phyloP scores from a whole-genome alignment of 2,888 invertebrate genomes.

The Timema podura region DNA sequence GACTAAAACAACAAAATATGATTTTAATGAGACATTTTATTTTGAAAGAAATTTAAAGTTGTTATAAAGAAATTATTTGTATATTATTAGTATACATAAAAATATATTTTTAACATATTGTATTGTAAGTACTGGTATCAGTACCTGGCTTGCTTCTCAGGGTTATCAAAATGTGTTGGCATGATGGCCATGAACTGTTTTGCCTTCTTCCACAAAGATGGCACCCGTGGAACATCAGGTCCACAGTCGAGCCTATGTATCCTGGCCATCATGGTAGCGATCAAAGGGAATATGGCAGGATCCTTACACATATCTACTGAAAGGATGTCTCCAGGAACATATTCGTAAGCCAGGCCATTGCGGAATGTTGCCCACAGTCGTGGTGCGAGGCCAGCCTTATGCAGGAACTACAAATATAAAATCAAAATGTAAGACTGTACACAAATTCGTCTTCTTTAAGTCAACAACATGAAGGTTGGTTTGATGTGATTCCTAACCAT shows the following conservation, averaged over 20 bases:
- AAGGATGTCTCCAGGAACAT: conserved; percentile 76
- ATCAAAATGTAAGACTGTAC: background rate
- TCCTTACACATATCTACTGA: conserved; percentile 59
- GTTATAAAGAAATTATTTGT: background rate
- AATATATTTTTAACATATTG: background rate
- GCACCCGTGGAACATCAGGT: conserved; percentile 41
- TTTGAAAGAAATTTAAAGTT: too few relatives aligned
- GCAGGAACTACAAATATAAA: conserved; percentile 49
- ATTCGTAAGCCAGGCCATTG: conserved; percentile 92
- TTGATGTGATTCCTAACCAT: too few relatives aligned
- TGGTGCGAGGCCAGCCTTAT: conserved; percentile 75
- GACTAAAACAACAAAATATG: too few relatives aligned
- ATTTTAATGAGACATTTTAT: too few relatives aligned
- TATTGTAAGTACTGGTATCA: background rate
- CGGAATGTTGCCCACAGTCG: conserved; percentile 84
- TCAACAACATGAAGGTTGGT: too few relatives aligned
- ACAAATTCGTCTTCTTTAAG: too few relatives aligned
- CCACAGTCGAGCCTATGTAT: conserved; percentile 63
- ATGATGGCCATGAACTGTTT: conserved; percentile 69
- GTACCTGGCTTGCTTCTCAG: conserved; percentile 65
- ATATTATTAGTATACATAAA: background rate
- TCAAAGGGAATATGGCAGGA: conserved; percentile 63
- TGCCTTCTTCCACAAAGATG: conserved; percentile 73
- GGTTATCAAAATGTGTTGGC: conserved; percentile 65
- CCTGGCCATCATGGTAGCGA: conserved; percentile 78